phyloP scores from a whole-genome alignment of 2,113 vertebrate genomes.

The Seriola dumerili region DNA sequence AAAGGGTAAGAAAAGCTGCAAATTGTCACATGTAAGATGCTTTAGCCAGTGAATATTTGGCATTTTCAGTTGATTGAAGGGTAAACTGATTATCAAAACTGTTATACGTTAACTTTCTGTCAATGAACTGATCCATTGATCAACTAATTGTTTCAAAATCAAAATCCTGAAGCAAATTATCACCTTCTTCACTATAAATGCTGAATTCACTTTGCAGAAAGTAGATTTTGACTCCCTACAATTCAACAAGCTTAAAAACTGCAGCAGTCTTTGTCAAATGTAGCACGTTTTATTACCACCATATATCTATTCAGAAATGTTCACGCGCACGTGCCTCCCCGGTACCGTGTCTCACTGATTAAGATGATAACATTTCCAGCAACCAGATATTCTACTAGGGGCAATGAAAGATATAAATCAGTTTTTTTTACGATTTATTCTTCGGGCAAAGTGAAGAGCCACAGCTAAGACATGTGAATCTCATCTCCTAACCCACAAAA shows the following conservation, averaged over 20 bases:
- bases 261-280: too few relatives aligned
- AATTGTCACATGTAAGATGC: not conserved
- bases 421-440: not conserved
- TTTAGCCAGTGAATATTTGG: not conserved
- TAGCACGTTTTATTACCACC: not conserved
- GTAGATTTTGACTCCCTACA: too few relatives aligned
- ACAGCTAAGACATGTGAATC: not conserved
- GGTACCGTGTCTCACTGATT: not conserved
- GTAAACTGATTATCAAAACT: not conserved
- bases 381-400: not conserved
- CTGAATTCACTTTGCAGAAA: too few relatives aligned
- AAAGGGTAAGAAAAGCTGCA: too few relatives aligned
- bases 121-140: too few relatives aligned
- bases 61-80: not conserved
- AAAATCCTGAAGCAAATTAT: not conserved
- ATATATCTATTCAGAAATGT: slow-evolving; percentile 5
- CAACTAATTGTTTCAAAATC: too few relatives aligned
- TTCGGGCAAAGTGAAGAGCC: not conserved
- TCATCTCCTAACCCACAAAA: slow-evolving; percentile 2
- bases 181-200: not conserved
- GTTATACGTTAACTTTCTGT: not conserved
- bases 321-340: not conserved
- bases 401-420: not conserved
- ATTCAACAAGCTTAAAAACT: too few relatives aligned
- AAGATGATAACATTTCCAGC: not conserved